phyloP scores from a whole-genome alignment of 2,113 vertebrate species.

The Genyomyrus donnyi region DNA sequence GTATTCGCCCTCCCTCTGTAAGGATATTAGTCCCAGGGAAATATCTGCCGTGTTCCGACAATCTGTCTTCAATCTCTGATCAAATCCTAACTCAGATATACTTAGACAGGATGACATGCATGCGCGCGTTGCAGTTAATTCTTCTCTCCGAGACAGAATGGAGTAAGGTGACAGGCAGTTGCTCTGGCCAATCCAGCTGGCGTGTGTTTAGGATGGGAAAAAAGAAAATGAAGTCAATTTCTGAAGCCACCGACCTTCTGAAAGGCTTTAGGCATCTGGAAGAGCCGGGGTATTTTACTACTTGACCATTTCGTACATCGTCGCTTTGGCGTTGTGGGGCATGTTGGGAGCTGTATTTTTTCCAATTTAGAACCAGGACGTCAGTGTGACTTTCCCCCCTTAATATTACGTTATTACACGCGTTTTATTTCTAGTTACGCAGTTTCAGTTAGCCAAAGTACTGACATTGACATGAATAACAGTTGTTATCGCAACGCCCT shows the following conservation, averaged over 20 bases:
- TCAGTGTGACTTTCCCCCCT: not conserved
- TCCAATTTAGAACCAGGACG: not conserved
- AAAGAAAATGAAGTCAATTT: not conserved
- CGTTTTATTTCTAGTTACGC: not conserved
- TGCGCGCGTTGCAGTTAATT: slow-evolving; percentile 61
- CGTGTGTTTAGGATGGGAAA: slow-evolving; percentile 25
- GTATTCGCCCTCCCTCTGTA: not conserved
- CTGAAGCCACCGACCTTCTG: not conserved
- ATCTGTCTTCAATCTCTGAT: not conserved
- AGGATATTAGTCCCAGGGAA: not conserved
- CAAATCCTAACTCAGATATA: slow-evolving; percentile 28
- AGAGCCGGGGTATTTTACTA: not conserved
- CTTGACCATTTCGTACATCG: not conserved
- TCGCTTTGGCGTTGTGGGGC: not conserved
- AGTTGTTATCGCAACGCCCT: not conserved
- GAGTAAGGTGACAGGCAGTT: slow-evolving; percentile 44
- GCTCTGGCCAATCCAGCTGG: slow-evolving; percentile 48
- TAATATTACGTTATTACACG: not conserved
- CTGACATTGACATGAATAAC: not conserved
- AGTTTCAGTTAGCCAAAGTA: not conserved
- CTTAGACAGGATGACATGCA: slow-evolving; percentile 11
- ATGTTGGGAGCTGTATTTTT: slow-evolving; percentile 18
- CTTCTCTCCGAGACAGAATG: slow-evolving; percentile 51
- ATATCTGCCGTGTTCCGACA: not conserved
- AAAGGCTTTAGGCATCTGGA: not conserved